Percentiles rank a stretch among this genome's conserved stretches.
Evolutionary conservation across 1,140 invertebrate species (phyloP).

Genomic region (Orchestia grillus): DNA sequence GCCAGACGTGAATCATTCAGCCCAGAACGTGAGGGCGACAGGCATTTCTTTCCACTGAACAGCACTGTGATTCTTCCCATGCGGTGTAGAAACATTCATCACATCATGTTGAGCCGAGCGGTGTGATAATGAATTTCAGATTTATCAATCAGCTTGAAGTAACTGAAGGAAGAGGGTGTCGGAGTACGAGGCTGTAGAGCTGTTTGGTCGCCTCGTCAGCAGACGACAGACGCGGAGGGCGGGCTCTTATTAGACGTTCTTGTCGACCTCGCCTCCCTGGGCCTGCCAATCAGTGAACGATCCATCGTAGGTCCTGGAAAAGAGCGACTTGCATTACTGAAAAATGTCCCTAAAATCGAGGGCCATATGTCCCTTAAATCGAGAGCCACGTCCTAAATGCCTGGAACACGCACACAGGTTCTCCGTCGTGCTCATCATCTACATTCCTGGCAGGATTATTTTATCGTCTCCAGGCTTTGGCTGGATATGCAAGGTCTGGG

Average conservation of each 20-base stretch:
- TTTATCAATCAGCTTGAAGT: background rate
- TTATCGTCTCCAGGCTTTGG: too few species aligned
- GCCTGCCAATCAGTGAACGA: conserved; percentile 38
- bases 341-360: background rate
- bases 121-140: background rate
- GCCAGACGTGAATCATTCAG: background rate
- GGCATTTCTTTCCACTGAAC: background rate
- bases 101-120: background rate
- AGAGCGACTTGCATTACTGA: background rate
- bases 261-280: background rate
- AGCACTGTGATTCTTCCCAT: background rate
- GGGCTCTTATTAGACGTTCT: background rate
- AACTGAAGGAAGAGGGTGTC: background rate
- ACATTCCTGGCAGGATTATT: too few species aligned
- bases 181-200: background rate
- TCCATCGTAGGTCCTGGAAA: conserved; percentile 21
- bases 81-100: background rate
- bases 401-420: too few species aligned
- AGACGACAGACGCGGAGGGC: background rate
- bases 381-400: too few species aligned
- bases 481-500: too few species aligned
- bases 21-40: background rate
- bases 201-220: too few species aligned
- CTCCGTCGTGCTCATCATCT: too few species aligned
- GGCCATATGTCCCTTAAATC: too few species aligned